Base-by-base conservation (phyloP, 2,113 vertebrate species). In the Lepidothrix coronata region DNA sequence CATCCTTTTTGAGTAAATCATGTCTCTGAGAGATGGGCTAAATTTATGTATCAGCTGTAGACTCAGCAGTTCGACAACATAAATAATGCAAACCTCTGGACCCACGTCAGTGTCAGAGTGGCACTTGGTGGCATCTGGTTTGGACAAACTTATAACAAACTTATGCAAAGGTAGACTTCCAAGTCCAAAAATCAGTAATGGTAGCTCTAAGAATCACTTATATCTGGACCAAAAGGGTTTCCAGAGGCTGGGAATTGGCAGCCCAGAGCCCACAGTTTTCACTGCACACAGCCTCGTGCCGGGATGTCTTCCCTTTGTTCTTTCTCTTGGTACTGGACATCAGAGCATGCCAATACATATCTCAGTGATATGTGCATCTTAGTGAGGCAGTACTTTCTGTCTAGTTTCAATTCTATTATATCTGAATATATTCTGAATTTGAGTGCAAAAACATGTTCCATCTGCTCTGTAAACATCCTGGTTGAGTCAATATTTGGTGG, bases 321-420 rank as follows among this genome's bases (percentile, higher is more conserved):
- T 48, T 63, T 78, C n/a, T 8, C 37, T 73, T 66, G 41, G 21
- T 46, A 28, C 12, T 37, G 80, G 22, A 15, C 37, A 31, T 44
- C 20, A 62, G 59, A 57, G 17, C 1, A 1, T 68, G 21, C 18
- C 68, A 46, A 4, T 25, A 52, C 0, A 0, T 14, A 28, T 41
- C n/a, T 52, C 61, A 46, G 37, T 48, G 43, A 23, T 77, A 6
- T 0, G 6, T 62, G 13, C 35, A 37, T 87, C 59, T 73, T 62
- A 24, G 37, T 4, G 2, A 85, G 43, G 30, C 48, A 59, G 3
- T 67, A 21, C 6, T 91, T 89, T 81, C 76, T 31, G 2, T 74
- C 19, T 84, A 9, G 14, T 71, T 87, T 70, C 28, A 75, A 3
- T 84, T 84, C 48, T 73, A 9, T 75, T 77, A 15, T 37, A 16